A percentile compares a stretch with the other conserved stretches of the same genome.
phyloP scores from a whole-genome alignment of 2,888 invertebrate species.

The Drosophila seclusa region DNA sequence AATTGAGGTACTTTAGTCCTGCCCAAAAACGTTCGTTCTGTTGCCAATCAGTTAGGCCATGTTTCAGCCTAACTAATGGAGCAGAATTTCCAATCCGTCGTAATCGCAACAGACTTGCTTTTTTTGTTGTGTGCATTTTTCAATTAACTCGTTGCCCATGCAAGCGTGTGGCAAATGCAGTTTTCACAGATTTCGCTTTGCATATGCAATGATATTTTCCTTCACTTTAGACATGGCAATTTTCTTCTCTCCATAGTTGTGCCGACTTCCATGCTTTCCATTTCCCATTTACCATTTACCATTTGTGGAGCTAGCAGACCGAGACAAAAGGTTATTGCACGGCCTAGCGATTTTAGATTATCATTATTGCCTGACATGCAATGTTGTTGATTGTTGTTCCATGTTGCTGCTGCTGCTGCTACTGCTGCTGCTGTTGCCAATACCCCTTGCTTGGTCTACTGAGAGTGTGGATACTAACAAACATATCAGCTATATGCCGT shows the following conservation, averaged over 20 bases:
- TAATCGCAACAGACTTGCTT: constrained; percentile 14
- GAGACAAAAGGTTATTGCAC: constrained; percentile 75
- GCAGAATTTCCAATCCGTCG: constrained; percentile 29
- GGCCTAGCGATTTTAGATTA: constrained; percentile 66
- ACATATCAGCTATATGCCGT: background rate
- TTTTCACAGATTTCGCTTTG: constrained; percentile 28
- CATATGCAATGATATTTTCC: constrained; percentile 36
- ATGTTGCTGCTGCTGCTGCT: constrained; percentile 18
- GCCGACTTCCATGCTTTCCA: constrained; percentile 20
- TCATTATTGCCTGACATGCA: constrained; percentile 68
- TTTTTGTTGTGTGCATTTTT: constrained; percentile 32
- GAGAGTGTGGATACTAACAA: background rate
- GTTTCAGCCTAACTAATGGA: constrained; percentile 48
- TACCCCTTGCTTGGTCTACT: constrained; percentile 10
- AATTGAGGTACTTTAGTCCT: constrained; percentile 16
- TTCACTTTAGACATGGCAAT: background rate
- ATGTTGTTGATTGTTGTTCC: constrained; percentile 50
- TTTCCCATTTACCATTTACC: constrained; percentile 7
- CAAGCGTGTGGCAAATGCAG: constrained; percentile 45
- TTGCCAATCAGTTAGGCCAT: constrained; percentile 55
- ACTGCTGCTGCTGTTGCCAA: constrained; percentile 6
- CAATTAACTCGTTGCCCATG: constrained; percentile 40
- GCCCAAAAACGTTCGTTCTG: background rate
- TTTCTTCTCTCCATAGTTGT: constrained; percentile 4
- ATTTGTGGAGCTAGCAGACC: constrained; percentile 2